Base-by-base conservation (phyloP, 2,888 invertebrate species). In the Campopleginae sp. region DNA sequence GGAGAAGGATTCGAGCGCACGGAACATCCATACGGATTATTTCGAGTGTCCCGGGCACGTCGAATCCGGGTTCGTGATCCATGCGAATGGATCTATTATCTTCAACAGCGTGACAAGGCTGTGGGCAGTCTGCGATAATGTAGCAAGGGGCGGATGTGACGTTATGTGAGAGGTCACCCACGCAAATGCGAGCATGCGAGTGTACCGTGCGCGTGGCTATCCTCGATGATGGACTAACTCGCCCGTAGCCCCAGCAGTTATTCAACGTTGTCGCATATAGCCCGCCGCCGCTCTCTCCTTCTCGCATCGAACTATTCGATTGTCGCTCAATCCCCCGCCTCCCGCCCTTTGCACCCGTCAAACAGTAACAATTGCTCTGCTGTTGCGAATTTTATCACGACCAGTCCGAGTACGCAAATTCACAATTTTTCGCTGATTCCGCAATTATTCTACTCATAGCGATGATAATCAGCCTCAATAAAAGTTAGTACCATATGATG, bases 141-240 rank as follows among this genome's bases (percentile, higher is more conserved):
- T 89, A 84, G 90, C 91, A 91, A 92, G 91, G 91, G 92, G 92
- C 93, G 93, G 93, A 93, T 91, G 90, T 93, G 92, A 93, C 92
- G 93, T 91, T 92, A 93, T 89, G 90, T 90, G 93, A 92, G 93
- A 92, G 93, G 93, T 93, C 93, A 92, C 93, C 93, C 90, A 93
- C 93, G 92, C 91, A 88, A 89, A 88, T 85, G 84, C 83, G 48
- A 71, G 71, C 48, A 48, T 14, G 63, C 63, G 68, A 19, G 63
- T 70, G 54, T 33, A 80, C 68, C 79, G 58, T 58, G 74, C 68
- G 74, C 68, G 75, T 86, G 85, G 84, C 71, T 72, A 66, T 48
- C 77, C 72, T 71, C 83, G 72, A 68, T 58, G 65, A 75, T 68
- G 23, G 27, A 80, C 75, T 58, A 78, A 71, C 72, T 23, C 27